Conservation (phyloP, 2,797 vertebrate species). For the Acestrorhynchus altus region DNA sequence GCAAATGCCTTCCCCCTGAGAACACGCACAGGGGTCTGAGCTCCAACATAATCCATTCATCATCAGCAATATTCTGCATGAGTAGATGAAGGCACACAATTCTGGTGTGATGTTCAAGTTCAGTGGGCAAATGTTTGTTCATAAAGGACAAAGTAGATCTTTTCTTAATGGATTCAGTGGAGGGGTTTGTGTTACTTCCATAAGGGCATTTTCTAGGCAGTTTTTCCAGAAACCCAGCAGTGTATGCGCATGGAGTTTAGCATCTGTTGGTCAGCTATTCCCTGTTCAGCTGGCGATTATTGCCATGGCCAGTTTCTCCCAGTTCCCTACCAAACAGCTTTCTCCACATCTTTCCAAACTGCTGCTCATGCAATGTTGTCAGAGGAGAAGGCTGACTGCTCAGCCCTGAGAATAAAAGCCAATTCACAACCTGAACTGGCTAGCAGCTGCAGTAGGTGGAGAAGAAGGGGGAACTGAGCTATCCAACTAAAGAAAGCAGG, state of each 20-base stretch:
- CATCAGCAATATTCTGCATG: neutral
- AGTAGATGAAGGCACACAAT: neutral
- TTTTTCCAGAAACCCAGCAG: neutral
- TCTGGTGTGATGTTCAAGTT: neutral
- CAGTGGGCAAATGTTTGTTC: neutral
- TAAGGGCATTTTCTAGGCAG: slow-evolving; percentile 1
- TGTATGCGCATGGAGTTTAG: neutral
- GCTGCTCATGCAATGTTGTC: neutral
- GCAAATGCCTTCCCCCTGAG: neutral
- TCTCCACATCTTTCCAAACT: neutral
- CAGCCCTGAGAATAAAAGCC: neutral
- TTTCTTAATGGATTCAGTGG: neutral
- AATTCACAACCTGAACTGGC: neutral
- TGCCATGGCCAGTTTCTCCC: neutral
- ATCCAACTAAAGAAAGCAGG: no score
- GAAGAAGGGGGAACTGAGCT: neutral
- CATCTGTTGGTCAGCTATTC: slow-evolving; percentile 5
- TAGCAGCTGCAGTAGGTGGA: neutral
- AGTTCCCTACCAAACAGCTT: neutral
- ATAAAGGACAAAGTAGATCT: neutral
- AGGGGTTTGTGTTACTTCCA: neutral
- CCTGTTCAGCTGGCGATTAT: no score
- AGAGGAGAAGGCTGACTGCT: neutral
- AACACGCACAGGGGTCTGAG: neutral
- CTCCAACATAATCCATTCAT: neutral